Base-by-base conservation (phyloP, 1,140 invertebrate genomes). In the Tetramorium simillimum region DNA sequence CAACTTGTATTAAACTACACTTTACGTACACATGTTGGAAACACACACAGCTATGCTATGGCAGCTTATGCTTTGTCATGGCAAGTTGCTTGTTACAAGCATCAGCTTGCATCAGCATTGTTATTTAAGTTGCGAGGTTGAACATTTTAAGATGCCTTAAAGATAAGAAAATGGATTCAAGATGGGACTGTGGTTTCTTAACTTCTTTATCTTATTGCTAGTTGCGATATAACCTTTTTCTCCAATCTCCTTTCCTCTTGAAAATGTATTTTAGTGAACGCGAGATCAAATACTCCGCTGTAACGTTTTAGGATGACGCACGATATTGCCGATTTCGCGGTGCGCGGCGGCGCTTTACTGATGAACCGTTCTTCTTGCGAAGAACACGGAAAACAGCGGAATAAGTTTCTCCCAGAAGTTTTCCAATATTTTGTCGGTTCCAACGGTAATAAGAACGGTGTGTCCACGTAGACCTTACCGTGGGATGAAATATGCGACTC, bases 371-470 rank as follows among this genome's bases (percentile, higher is more conserved):
- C 21, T 28, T 63, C 33, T 78, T 24, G 28, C 33, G 58, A 18
- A 46, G 46, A 63, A 63, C 43, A 28, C 28, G 24, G 65, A 51
- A 70, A 81, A 86, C 53, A 60, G 33, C 51, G 63, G 49, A 86
- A 82, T 70, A 81, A 86, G 65, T 86, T 86, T 82, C 43, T 46
- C 43, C 18, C 16, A n/a, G 18, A 86, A 86, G 85, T 86, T 86
- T 86, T 86, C 78, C 85, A 86, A 86, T 86, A 86, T 82, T 86
- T 86, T 24, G 85, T 18, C 78, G 65, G 85, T 86, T 81, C 43
- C 28, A 46, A 12, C 37, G 65, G 78, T 69, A 86, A 82, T 86
- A 86, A 86, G 85, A 86, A 82, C 28, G 46, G 40, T 82, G 40
- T 82, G 77, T 76, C 58, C 73, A 78, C 65, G 43, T 82, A 37